Base-by-base conservation (phyloP, 2,797 vertebrate species). In the Danio jaintianensis region DNA sequence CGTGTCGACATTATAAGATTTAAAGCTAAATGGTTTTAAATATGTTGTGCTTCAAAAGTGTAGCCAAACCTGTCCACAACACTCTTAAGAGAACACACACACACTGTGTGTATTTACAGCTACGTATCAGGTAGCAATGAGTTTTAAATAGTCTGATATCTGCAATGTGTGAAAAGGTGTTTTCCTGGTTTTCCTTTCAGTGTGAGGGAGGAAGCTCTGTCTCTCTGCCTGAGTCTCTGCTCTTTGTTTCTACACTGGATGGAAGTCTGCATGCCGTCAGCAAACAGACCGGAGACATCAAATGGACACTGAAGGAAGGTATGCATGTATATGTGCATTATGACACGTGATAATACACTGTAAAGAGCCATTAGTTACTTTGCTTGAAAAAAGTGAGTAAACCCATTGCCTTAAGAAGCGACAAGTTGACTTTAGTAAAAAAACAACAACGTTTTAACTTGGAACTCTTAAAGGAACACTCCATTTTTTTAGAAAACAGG, bases 231-330 rank as follows among this genome's bases (percentile, higher is more conserved):
- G 98, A 99, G 85, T 94, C 94, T 0, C 93, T 98, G 74, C 92
- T 98, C 71, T 96, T 99, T 0, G 86, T 99, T 42, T 98, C 98
- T 2, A 99, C 98, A 0, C 91, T 99, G 88, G 98, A 99, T 7
- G 98, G 98, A 12, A 96, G 89, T 89, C 94, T 99, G 48, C 97
- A 98, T 0, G 97, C 98, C 0, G 95, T 99, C 83, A 97, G 94
- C 89, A 97, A 96, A 90, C 94, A 95, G 88, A 96, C 96, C 0
- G 98, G 98, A 16, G 94, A 95, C 85, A 90, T 98, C 89, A 95
- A 96, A 85, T 99, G 98, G 98, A 98, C 96, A 0, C 91, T 99
- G 43, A 95, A 94, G 91, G 96, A 97, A 64, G 97, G 97, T 99
- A 56, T 36, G 40, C 47, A 11, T 68, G 7, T 52, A 40, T 18